These are phyloP conservation scores for Rattus rattus DNA, from an alignment of 2,113 vertebrate species.

Conservation along the genomic window DNA sequence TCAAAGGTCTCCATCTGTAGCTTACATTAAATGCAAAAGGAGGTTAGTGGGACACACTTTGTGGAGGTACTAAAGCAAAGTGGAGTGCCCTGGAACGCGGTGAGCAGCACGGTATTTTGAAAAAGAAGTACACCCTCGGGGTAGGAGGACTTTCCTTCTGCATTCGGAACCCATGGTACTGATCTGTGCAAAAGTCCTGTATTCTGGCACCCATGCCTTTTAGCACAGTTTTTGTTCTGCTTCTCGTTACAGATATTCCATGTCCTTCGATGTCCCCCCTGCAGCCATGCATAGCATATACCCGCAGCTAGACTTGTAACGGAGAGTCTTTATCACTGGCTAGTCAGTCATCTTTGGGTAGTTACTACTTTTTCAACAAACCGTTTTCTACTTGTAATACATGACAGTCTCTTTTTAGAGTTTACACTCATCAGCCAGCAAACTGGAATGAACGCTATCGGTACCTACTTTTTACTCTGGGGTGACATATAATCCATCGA, in stretches of 20 bases:
- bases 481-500: neutral
- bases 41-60: no score
- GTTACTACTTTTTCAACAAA: neutral
- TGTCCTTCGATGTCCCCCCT: neutral
- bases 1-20: neutral
- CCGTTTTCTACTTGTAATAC: neutral
- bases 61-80: neutral
- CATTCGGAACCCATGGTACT: fast-evolving
- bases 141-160: neutral
- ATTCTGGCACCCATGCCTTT: neutral
- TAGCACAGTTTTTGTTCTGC: neutral
- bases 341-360: neutral
- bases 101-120: no score
- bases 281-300: neutral
- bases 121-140: no score
- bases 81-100: neutral
- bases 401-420: neutral
- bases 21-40: neutral
- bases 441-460: neutral
- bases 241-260: neutral
- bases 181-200: neutral
- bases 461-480: neutral
- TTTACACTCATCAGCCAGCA: neutral
- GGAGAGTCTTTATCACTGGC: neutral
- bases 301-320: neutral